Evolutionary conservation across 2,113 vertebrate species (phyloP).

Genomic region (Theristicus caerulescens): DNA sequence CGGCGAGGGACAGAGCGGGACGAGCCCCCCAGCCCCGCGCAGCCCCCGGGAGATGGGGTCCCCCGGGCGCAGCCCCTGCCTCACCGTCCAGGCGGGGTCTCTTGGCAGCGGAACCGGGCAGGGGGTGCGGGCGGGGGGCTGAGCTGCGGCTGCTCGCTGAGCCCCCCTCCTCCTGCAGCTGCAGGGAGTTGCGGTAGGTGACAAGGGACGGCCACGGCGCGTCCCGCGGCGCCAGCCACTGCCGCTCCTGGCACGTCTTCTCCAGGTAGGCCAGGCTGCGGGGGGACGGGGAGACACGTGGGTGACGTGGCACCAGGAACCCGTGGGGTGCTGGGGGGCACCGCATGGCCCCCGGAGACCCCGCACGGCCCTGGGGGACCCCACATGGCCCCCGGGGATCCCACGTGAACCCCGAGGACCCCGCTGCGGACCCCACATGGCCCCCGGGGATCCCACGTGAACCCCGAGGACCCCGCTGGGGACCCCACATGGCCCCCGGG

Average conservation of each 20-base stretch:
- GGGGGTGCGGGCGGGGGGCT: neutral
- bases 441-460: too few species aligned
- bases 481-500: too few species aligned
- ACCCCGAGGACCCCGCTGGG: too few species aligned
- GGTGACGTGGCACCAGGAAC: neutral
- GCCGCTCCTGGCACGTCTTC: slow-evolving; percentile 48
- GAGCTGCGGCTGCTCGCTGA: neutral
- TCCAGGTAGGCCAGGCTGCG: slow-evolving; percentile 73
- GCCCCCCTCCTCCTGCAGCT: neutral
- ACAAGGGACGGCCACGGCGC: slow-evolving; percentile 65
- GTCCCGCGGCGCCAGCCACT: slow-evolving; percentile 8
- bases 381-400: too few species aligned
- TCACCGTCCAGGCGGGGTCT: slow-evolving; percentile 46
- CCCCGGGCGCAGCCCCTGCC: neutral
- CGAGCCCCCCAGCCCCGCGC: neutral
- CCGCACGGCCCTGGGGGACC: too few species aligned
- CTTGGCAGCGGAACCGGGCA: neutral
- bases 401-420: too few species aligned
- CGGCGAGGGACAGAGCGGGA: neutral
- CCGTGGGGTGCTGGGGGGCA: neutral
- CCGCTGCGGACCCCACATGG: neutral
- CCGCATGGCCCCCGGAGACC: too few species aligned
- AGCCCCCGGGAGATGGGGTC: neutral
- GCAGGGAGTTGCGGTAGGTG: slow-evolving; percentile 77
- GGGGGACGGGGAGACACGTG: neutral